Evolutionary conservation across 2,888 invertebrate genomes (phyloP).

Genomic region (Polyploca ridens): DNA sequence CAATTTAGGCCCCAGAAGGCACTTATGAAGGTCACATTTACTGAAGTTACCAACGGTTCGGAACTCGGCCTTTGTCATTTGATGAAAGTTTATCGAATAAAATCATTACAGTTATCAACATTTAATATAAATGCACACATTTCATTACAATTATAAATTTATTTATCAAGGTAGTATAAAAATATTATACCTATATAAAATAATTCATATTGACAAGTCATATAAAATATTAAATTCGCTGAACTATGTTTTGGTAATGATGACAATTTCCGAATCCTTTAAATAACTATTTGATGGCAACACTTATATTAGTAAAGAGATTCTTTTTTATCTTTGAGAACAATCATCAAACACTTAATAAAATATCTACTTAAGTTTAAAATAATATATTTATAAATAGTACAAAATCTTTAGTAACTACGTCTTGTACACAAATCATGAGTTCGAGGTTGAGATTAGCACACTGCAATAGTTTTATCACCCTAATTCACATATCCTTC

Average conservation of each 20-base stretch:
- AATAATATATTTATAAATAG: neutral
- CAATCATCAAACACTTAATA: neutral
- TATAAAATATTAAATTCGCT: too few species aligned
- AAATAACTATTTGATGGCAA: neutral
- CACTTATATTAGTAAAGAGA: neutral
- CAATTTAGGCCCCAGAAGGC: too few species aligned
- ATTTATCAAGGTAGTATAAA: neutral
- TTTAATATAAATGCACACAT: conserved; percentile 6
- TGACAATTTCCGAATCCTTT: too few species aligned
- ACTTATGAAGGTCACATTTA: too few species aligned
- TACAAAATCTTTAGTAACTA: neutral
- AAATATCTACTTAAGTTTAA: neutral
- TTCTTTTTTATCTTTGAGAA: neutral
- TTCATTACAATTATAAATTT: neutral
- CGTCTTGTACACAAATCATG: neutral
- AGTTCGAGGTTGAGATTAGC: neutral
- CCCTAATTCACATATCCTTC: neutral
- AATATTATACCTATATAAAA: neutral
- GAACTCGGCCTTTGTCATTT: too few species aligned
- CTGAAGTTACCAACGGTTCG: too few species aligned
- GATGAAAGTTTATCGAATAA: neutral
- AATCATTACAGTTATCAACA: neutral
- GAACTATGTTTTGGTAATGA: too few species aligned
- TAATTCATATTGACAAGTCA: neutral
- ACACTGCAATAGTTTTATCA: neutral